A percentile compares a stretch with the other conserved stretches of the same genome.
phyloP scores from a whole-genome alignment of 2,888 invertebrate species.

The Tridacna crocea region DNA sequence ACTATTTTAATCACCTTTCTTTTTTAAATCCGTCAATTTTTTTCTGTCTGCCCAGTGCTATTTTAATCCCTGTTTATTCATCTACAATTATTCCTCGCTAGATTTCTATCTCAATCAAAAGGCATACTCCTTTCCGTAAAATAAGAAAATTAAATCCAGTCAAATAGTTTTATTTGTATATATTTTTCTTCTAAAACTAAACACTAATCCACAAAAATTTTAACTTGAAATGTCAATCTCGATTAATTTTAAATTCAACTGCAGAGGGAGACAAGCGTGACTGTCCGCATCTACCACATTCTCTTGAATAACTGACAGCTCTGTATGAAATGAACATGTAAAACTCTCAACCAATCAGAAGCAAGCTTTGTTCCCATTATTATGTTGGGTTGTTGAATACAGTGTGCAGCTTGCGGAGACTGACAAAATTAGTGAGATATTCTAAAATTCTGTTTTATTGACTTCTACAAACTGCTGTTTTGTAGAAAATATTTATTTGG shows the following conservation, averaged over 20 bases:
- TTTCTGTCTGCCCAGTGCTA: too few relatives aligned
- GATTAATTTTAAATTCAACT: too few relatives aligned
- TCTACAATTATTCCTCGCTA: too few relatives aligned
- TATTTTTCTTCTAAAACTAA: too few relatives aligned
- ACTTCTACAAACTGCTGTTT: conserved; percentile 22
- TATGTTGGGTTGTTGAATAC: neutral
- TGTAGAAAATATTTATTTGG: conserved; percentile 19
- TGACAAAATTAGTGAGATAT: conserved; percentile 16
- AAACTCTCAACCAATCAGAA: conserved; percentile 48
- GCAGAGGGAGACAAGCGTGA: neutral
- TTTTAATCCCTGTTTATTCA: too few relatives aligned
- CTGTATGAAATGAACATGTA: conserved; percentile 49
- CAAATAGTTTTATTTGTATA: too few relatives aligned
- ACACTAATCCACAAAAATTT: too few relatives aligned
- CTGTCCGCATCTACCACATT: neutral
- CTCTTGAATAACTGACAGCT: conserved; percentile 48
- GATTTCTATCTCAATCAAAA: too few relatives aligned
- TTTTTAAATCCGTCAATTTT: neutral
- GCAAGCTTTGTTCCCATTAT: conserved; percentile 12
- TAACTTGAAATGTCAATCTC: too few relatives aligned
- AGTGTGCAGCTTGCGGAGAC: neutral
- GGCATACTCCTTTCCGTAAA: too few relatives aligned
- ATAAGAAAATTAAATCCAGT: too few relatives aligned
- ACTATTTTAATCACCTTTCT: conserved; percentile 16
- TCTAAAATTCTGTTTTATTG: conserved; percentile 22